Evolutionary conservation across 1,140 invertebrate species (phyloP).

Genomic region (Pseudomyrmex concolor): DNA sequence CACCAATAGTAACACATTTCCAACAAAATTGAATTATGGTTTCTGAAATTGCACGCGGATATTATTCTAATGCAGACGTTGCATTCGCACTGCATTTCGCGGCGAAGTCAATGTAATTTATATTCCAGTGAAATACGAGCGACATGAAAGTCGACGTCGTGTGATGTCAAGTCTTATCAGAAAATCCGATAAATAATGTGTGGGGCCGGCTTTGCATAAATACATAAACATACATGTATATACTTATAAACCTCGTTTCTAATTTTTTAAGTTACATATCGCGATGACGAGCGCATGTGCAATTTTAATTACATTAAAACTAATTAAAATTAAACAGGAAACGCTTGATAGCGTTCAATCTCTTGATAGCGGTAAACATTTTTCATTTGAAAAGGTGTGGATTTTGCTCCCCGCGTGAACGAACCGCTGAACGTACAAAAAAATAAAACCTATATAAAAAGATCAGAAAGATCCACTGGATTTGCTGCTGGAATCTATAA

Average conservation of each 20-base stretch:
- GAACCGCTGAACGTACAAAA: too few relatives aligned
- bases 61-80: constrained; percentile 40
- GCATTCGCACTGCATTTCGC: constrained; percentile 11
- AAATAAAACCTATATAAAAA: background rate
- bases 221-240: background rate
- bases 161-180: constrained; percentile 16
- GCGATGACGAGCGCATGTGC: too few relatives aligned
- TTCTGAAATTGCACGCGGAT: constrained; percentile 37
- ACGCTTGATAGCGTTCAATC: background rate
- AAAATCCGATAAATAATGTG: constrained; percentile 36
- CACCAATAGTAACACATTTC: background rate
- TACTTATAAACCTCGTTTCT: background rate
- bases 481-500: background rate
- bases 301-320: too few relatives aligned
- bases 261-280: constrained; percentile 12
- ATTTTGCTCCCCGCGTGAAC: too few relatives aligned
- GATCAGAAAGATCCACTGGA: constrained; percentile 3
- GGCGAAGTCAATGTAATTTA: constrained; percentile 42
- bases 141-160: background rate
- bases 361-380: too few relatives aligned
- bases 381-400: too few relatives aligned
- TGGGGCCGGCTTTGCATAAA: background rate
- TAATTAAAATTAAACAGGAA: constrained; percentile 11
- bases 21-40: constrained; percentile 32
- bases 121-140: constrained; percentile 39